Evolutionary conservation across 2,113 vertebrate species (phyloP).

Genomic region (Chlorodrepanis virens): DNA sequence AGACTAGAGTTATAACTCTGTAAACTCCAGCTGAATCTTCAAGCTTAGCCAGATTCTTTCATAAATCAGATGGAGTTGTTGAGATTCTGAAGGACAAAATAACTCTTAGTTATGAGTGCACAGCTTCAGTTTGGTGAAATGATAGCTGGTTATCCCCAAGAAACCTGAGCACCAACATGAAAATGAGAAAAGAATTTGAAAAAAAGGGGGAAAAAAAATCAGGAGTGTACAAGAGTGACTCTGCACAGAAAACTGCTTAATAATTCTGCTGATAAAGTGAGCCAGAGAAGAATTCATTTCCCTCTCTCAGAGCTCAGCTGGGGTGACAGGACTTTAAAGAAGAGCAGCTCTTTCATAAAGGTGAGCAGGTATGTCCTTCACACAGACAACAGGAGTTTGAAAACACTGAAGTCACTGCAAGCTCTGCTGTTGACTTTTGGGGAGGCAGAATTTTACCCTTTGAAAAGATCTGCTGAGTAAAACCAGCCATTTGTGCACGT

Average conservation of each 20-base stretch:
- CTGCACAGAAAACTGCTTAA: conserved; percentile 51
- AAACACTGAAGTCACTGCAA: not conserved
- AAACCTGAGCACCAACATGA: not conserved
- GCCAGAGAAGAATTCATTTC: conserved; percentile 27
- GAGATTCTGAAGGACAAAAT: conserved; percentile 38
- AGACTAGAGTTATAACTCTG: conserved; percentile 1
- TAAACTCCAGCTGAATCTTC: conserved; percentile 31
- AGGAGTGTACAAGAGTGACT: not conserved
- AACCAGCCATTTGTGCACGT: not conserved
- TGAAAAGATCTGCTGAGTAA: not conserved
- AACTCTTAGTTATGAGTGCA: not conserved
- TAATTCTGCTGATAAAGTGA: conserved; percentile 52
- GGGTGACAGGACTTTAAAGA: conserved; percentile 7
- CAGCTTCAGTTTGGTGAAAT: not conserved
- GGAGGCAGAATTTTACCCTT: not conserved
- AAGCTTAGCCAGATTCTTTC: not conserved
- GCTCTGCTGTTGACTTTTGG: not conserved
- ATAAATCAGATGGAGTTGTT: conserved; percentile 23
- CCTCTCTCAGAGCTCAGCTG: conserved; percentile 26
- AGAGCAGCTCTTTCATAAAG: not conserved
- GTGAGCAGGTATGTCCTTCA: not conserved
- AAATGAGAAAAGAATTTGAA: not conserved
- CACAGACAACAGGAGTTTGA: not conserved
- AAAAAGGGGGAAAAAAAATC: fast-evolving
- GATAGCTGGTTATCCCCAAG: not conserved